Evolutionary conservation across 1,140 invertebrate species (phyloP).

Genomic region (Leptonema lineaticorne): DNA sequence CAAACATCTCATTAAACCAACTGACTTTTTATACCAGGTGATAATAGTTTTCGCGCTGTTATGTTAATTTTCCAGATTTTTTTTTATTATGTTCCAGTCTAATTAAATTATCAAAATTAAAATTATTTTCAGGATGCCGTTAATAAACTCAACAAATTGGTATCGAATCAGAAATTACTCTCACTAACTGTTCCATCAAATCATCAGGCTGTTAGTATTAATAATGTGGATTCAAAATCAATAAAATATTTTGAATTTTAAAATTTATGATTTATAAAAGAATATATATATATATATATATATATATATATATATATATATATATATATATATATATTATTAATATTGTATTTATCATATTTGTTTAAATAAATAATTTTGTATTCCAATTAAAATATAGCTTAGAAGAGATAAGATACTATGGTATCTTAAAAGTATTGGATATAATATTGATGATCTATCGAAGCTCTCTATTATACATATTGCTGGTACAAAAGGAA

Average conservation of each 20-base stretch:
- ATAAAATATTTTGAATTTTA: background rate
- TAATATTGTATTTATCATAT: no score
- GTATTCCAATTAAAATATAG: conserved; percentile 7
- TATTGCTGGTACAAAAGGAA: conserved; percentile 95
- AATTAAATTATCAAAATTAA: background rate
- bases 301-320: no score
- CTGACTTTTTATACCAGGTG: background rate
- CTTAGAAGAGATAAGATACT: conserved; percentile 22
- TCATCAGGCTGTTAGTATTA: no score
- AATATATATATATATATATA: background rate
- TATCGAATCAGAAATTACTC: conserved; percentile 15
- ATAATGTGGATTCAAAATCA: no score
- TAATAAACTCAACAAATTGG: conserved; percentile 26
- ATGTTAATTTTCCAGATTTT: background rate
- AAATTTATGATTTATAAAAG: conserved; percentile 9
- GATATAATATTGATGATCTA: conserved; percentile 64
- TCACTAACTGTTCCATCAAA: no score
- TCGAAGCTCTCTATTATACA: conserved; percentile 84
- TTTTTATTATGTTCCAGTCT: background rate
- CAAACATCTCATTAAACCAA: no score
- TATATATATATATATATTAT: no score
- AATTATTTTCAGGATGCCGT: conserved; percentile 30
- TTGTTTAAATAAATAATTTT: no score
- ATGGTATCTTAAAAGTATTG: conserved; percentile 62
- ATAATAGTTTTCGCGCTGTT: background rate